Base-by-base conservation (phyloP, 2,113 vertebrate genomes). In the Desmodus rotundus region DNA sequence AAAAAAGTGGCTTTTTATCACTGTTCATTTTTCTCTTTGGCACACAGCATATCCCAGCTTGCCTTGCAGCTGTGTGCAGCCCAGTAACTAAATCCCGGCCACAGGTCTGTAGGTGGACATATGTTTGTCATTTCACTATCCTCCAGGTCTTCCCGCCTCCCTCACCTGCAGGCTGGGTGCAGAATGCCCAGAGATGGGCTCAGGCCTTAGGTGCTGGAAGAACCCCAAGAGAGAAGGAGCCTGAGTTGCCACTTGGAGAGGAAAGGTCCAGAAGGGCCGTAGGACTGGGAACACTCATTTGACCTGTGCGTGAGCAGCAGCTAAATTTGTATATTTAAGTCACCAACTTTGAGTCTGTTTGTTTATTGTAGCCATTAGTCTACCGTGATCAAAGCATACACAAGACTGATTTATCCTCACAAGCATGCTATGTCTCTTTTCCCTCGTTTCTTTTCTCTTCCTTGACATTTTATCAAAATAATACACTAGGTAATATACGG, bases 391-490 rank as follows among this genome's bases (percentile, higher is more conserved):
- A 67, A 58, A 72, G 43, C 43, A 72, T 68, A 3, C 5, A 54
- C 2, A 33, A 56, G n/a, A 33, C n/a, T 26, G 58, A 81, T 78
- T 54, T 68, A 61, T 78, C 94, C 41, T 94, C 26, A 56, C 63
- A 91, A 61, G 5, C 9, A 89, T n/a, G 50, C 3, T 83, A 16
- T 78, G n/a, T n/a, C 28, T 26, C 41, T 68, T 65, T 95, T 26
- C 0, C 14, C 43, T 63, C 76, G 84, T 85, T 50, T 58, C 50
- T 91, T 92, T 93, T 58, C 38, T 61, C 41, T 84, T 50, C 33
- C 24, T 68, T 96, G 61, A 73, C 20, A n/a, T 87, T 95, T 89
- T 87, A n/a, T 65, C 47, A 89, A 93, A 94, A 95, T 87, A 77
- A 41, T 63, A 93, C 15, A 77, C 67, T 68, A 77, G 2, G 0